Percentiles rank a stretch among this genome's conserved stretches.
Evolutionary conservation across 1,140 invertebrate genomes (phyloP).

Genomic region (Wiebesia pumilae): DNA sequence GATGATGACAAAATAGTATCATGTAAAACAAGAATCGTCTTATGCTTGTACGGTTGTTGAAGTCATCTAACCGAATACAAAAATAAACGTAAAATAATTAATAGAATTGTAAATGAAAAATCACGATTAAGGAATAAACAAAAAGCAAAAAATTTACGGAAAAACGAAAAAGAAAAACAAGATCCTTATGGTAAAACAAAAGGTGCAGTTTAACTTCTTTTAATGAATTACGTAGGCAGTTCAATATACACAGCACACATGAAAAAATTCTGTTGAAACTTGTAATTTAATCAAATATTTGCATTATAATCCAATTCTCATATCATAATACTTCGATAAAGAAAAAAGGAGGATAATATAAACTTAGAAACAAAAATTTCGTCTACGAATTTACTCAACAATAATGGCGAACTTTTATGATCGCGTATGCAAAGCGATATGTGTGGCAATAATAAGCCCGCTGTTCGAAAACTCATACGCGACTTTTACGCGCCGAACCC

Average conservation of each 20-base stretch:
- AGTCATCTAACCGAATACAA: background rate
- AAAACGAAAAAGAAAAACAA: background rate
- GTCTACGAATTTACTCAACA: too few relatives aligned
- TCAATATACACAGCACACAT: background rate
- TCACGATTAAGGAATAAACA: background rate
- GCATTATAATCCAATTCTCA: background rate
- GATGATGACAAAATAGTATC: background rate
- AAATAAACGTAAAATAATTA: background rate
- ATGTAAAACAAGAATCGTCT: background rate
- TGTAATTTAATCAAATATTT: background rate
- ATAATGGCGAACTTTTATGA: too few relatives aligned
- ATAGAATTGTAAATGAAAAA: background rate
- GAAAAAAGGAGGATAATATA: background rate
- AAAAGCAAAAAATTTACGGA: background rate
- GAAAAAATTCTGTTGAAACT: too few relatives aligned
- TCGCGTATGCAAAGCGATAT: too few relatives aligned
- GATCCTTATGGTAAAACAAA: too few relatives aligned
- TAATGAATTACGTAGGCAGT: background rate
- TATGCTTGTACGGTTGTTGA: background rate
- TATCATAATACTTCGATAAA: background rate
- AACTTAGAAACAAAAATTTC: too few relatives aligned
- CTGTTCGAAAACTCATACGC: background rate
- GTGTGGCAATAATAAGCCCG: background rate
- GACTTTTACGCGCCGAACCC: background rate
- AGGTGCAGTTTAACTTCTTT: conserved; percentile 3